A percentile compares a stretch with the other conserved stretches of the same genome.
These are phyloP conservation scores for Calephelis virginiensis DNA, from an alignment of 1,140 invertebrate species.

Conservation along the genomic window DNA sequence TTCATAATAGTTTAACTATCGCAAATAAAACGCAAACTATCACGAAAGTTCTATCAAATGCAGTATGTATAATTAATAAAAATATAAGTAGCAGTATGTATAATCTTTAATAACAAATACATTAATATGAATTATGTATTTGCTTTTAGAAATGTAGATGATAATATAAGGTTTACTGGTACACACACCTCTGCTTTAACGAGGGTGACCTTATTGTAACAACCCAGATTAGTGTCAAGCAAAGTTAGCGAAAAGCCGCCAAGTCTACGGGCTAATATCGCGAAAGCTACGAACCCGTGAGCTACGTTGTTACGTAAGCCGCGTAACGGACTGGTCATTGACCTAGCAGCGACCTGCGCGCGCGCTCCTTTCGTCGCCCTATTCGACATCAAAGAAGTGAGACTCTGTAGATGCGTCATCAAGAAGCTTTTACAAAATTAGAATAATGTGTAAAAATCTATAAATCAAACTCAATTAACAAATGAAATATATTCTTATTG, in stretches of 20 bases:
- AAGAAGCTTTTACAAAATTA: not conserved
- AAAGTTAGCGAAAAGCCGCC: slow-evolving; percentile 15
- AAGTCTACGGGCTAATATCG: slow-evolving; percentile 44
- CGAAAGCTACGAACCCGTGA: slow-evolving; percentile 56
- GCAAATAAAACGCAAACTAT: no score
- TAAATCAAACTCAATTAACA: not conserved
- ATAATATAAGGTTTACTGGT: no score
- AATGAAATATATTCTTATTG: slow-evolving; percentile 2
- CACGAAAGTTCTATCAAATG: no score
- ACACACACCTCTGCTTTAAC: no score
- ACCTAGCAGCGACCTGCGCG: slow-evolving; percentile 63
- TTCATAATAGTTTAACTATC: no score
- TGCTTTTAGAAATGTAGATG: no score
- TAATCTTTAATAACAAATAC: no score
- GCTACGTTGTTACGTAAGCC: slow-evolving; percentile 72
- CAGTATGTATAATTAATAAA: no score
- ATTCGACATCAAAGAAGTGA: slow-evolving; percentile 36
- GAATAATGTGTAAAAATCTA: no score
- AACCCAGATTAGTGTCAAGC: not conserved
- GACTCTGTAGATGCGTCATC: slow-evolving; percentile 28
- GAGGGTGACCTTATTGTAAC: no score
- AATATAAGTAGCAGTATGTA: no score
- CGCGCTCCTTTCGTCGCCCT: slow-evolving; percentile 58
- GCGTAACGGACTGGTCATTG: slow-evolving; percentile 71
- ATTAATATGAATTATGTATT: no score